A percentile compares a stretch with the other conserved stretches of the same genome.
Evolutionary conservation across 2,113 vertebrate genomes (phyloP).

Genomic region (Hippocampus zosterae): DNA sequence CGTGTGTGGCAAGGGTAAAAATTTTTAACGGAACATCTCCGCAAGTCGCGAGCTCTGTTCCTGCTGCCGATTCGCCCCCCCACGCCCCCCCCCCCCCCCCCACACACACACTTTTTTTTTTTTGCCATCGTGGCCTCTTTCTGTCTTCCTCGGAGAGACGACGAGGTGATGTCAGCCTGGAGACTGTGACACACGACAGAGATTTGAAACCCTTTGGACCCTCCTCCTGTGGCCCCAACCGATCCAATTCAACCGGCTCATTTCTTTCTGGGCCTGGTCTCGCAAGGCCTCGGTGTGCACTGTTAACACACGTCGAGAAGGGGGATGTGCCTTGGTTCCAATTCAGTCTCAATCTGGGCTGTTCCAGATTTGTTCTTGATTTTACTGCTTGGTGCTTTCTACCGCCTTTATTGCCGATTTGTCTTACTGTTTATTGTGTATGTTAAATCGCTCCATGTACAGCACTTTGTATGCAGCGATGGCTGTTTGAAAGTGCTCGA

Average conservation of each 20-base stretch:
- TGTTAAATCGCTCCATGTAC: no score
- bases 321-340: conserved; percentile 11
- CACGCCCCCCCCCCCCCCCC: neutral
- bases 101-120: no score
- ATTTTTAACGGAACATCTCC: neutral
- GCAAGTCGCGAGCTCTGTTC: conserved; percentile 14
- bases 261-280: conserved; percentile 51
- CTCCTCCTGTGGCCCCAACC: conserved; percentile 47
- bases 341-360: conserved; percentile 24
- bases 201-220: conserved; percentile 60
- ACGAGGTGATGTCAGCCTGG: conserved; percentile 45
- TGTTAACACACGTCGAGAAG: conserved; percentile 49
- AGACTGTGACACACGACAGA: conserved; percentile 59
- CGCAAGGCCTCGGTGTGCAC: conserved; percentile 34
- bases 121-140: conserved; percentile 27
- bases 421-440: no score
- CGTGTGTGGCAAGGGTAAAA: neutral
- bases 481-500: no score
- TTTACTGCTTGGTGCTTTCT: no score
- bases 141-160: conserved; percentile 27
- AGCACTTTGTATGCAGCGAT: no score
- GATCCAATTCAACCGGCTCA: conserved; percentile 52
- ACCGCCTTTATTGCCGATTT: no score
- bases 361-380: no score
- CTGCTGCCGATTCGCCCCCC: conserved; percentile 3